Conservation (phyloP, 2,797 vertebrate species). For the Sebastes cheni region DNA sequence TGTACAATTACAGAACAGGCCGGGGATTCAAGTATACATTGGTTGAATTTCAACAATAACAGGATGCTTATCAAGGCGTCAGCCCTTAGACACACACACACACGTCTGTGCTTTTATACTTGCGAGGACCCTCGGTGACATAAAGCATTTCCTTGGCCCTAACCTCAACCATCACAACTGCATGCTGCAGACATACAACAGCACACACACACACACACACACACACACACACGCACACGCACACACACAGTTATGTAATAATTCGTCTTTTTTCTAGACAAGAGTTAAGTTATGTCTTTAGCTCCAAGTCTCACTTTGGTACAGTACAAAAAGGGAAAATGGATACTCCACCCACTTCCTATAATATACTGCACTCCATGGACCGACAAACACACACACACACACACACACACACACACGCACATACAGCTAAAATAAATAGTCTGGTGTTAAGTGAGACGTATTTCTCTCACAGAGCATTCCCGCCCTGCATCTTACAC, state of each 20-base stretch:
- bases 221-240: not conserved
- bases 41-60: conserved; percentile 53
- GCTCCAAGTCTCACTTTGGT: conserved; percentile 10
- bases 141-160: not conserved
- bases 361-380: conserved; percentile 17
- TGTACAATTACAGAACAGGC: conserved; percentile 26
- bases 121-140: not conserved
- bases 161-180: not conserved
- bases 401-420: conserved; percentile 1
- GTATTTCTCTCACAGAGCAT: conserved; percentile 5
- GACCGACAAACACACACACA: conserved; percentile 15
- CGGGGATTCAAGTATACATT: conserved; percentile 13
- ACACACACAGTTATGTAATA: not conserved
- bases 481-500: conserved; percentile 11
- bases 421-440: conserved; percentile 33
- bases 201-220: not conserved
- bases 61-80: conserved; percentile 46
- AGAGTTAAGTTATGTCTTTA: not conserved
- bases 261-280: not conserved
- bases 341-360: conserved; percentile 32
- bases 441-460: conserved; percentile 23
- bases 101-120: not conserved
- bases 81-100: conserved; percentile 10
- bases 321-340: not conserved
- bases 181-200: not conserved